Conservation (phyloP, 1,140 invertebrate species). For the Nymphalis io region DNA sequence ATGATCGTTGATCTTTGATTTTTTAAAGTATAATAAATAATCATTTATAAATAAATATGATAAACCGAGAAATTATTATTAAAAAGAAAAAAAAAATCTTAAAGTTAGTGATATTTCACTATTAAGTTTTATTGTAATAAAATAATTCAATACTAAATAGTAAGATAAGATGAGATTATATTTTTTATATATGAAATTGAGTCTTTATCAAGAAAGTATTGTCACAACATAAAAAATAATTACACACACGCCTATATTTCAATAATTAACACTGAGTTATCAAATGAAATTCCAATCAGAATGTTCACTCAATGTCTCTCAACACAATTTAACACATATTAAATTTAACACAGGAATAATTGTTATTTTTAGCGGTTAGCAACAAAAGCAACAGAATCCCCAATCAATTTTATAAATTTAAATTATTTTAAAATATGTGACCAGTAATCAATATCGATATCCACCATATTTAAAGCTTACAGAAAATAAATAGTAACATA, state of each 20-base stretch:
- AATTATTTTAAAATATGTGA: constrained; percentile 12
- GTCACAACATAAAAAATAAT: constrained; percentile 28
- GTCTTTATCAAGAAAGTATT: constrained; percentile 22
- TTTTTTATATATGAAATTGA: constrained; percentile 8
- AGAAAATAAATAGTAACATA: constrained; percentile 35
- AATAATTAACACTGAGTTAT: constrained; percentile 27
- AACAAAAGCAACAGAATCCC: constrained; percentile 46
- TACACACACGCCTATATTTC: not conserved
- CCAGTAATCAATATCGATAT: constrained; percentile 34
- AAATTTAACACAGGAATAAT: constrained; percentile 38
- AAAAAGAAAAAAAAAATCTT: constrained; percentile 1
- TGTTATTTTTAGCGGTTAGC: constrained; percentile 39
- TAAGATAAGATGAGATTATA: constrained; percentile 3
- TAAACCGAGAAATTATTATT: not conserved
- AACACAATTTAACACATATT: constrained; percentile 18
- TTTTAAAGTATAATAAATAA: not conserved
- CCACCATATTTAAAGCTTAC: constrained; percentile 32
- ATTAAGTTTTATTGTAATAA: not conserved
- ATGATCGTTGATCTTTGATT: constrained; percentile 1
- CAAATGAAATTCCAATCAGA: constrained; percentile 34
- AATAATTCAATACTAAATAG: not conserved
- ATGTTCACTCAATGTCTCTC: constrained; percentile 31
- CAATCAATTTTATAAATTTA: not conserved
- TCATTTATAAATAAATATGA: not conserved
- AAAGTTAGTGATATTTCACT: not conserved